Evolutionary conservation across 2,797 vertebrate genomes (phyloP), one percentile per base, ranked within the genome.

Genomic region (Melanotaenia nigrans): DNA sequence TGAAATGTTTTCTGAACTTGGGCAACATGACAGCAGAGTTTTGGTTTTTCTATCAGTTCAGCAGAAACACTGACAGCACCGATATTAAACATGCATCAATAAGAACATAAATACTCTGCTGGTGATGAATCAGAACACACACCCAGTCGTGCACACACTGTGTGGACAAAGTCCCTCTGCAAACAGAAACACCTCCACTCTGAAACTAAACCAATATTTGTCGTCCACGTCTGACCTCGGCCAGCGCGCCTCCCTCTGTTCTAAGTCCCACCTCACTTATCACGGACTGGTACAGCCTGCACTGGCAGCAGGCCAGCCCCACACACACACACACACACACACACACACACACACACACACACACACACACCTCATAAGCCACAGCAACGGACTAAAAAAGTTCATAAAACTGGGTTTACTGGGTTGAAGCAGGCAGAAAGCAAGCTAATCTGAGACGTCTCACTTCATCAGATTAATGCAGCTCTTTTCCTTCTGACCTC

Each of bases 181-280:
- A 90, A 83, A 85, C 71, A 86, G 60, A 76, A 67, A 61, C 77
- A 65, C 70, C 53, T 60, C 68, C 68, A 49, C 54, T 68, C 42
- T 75, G 24, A 87, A 86, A 87, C 82, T 88, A 90, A 91, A 88
- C 90, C 82, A 93, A 93, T 92, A 92, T 93, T 92, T 89, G 87
- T 56, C 4, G 20, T 76, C 75, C 70, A 65, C 20, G 38, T 83
- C 69, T 80, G 78, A 87, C 65, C 66, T 74, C 57, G 1, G 63
- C 58, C 59, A 16, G 30, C 56, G 66, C 65, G 67, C 68, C 70
- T 82, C 71, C 71, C 65, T 59, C 40, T 57, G 30, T 13, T 79
- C 67, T 54, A 60, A 62, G 72, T 74, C 62, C 69, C 66, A 69
- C 69, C 76, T 79, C 38, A 61, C 58, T 74, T 77, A 81, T 73